Conservation (phyloP, 1,140 invertebrate species). For the Leptopilina clavipes region DNA sequence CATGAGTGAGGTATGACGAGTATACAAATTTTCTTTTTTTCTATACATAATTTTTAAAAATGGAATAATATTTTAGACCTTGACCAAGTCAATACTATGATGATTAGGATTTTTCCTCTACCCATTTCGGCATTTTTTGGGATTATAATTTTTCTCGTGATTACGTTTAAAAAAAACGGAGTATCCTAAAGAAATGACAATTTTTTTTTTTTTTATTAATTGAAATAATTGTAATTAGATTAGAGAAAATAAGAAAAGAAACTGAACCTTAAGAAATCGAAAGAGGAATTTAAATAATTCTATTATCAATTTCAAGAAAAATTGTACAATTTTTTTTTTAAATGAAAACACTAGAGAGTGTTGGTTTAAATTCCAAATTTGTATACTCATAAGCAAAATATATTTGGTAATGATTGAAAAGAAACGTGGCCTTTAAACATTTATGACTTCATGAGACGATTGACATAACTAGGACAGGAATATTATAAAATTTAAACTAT, state of each 20-base stretch:
- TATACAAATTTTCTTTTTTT: background rate
- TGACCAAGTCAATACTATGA: constrained; percentile 52
- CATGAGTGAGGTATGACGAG: constrained; percentile 76
- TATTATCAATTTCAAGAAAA: no score
- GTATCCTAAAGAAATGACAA: constrained; percentile 6
- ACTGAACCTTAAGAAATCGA: no score
- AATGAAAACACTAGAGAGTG: no score
- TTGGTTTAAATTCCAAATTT: no score
- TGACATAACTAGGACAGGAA: constrained; percentile 52
- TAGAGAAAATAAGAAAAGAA: no score
- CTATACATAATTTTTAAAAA: background rate
- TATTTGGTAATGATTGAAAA: background rate
- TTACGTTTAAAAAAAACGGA: no score
- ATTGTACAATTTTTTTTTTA: background rate
- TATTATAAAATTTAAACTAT: constrained; percentile 69
- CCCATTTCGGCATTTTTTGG: constrained; percentile 25
- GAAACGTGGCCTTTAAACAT: background rate
- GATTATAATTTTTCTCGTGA: constrained; percentile 11
- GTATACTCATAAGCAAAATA: no score
- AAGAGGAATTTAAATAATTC: no score
- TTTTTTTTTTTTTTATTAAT: background rate
- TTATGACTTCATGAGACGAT: background rate
- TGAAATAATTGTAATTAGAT: no score
- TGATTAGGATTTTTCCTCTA: constrained; percentile 38
- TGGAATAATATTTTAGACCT: constrained; percentile 43